These are phyloP conservation scores for Aix galericulata DNA, from an alignment of 2,113 vertebrate genomes.

Conservation along the genomic window DNA sequence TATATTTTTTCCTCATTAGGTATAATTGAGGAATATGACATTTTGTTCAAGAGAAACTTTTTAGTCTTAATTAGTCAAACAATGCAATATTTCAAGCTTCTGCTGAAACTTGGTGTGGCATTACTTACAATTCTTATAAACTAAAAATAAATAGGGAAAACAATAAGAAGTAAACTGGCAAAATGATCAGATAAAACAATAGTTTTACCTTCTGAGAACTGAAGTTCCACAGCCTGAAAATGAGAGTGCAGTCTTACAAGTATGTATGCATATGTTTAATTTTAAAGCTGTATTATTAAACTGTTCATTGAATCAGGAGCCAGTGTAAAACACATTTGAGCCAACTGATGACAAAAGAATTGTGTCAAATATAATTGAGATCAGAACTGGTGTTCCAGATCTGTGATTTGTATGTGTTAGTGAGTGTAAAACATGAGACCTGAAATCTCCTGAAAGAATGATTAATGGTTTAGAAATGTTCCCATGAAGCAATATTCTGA, in stretches of 20 bases:
- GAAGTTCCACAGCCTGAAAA: neutral
- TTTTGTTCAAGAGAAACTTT: conserved; percentile 64
- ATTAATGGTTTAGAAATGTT: conserved; percentile 50
- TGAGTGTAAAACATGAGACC: neutral
- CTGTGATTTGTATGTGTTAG: conserved; percentile 28
- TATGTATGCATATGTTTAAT: neutral
- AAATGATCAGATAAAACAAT: neutral
- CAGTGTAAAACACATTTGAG: neutral
- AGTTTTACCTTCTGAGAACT: neutral
- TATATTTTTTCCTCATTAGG: conserved; percentile 63
- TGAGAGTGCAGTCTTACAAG: neutral
- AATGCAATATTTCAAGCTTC: conserved; percentile 40
- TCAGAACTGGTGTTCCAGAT: conserved; percentile 8
- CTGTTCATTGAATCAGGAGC: neutral
- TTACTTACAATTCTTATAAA: neutral
- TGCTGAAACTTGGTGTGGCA: neutral
- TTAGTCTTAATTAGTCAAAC: conserved; percentile 62
- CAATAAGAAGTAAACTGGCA: neutral
- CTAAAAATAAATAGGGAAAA: neutral
- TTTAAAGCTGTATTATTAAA: conserved; percentile 5
- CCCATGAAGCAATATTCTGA: conserved; percentile 29
- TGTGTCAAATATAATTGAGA: conserved; percentile 34
- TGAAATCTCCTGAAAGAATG: conserved; percentile 42
- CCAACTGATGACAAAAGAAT: conserved; percentile 26
- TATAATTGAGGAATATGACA: conserved; percentile 68